Conservation (phyloP, 1,140 invertebrate genomes). For the Onthophagus taurus region DNA sequence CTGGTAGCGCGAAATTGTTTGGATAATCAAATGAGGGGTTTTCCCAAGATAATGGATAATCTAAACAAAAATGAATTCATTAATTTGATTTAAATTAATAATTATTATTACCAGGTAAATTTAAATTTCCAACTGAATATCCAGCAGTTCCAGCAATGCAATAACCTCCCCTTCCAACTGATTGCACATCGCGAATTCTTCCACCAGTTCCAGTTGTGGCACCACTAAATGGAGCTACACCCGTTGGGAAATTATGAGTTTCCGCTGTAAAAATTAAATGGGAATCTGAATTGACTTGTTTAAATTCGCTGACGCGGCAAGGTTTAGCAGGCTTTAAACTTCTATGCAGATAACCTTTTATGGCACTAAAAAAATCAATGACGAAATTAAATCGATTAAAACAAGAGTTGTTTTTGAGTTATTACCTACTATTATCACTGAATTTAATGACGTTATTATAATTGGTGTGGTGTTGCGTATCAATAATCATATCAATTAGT, state of each 20-base stretch:
- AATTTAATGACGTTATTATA: constrained; percentile 96
- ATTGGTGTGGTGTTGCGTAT: constrained; percentile 79
- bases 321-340: constrained; percentile 51
- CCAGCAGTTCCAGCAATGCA: constrained; percentile 94
- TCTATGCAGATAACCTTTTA: constrained; percentile 68
- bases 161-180: constrained; percentile 81
- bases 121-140: constrained; percentile 88
- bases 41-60: constrained; percentile 85
- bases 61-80: constrained; percentile 27
- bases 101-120: constrained; percentile 65
- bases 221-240: constrained; percentile 86
- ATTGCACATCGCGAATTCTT: constrained; percentile 88
- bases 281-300: constrained; percentile 47
- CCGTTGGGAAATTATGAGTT: constrained; percentile 98
- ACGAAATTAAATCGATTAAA: background rate
- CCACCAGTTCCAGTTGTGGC: constrained; percentile 96
- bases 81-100: background rate
- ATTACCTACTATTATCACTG: constrained; percentile 88
- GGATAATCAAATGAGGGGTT: constrained; percentile 67
- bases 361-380: constrained; percentile 56
- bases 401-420: constrained; percentile 1
- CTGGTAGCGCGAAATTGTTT: constrained; percentile 77
- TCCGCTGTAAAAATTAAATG: constrained; percentile 98
- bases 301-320: constrained; percentile 55
- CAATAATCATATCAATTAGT: constrained; percentile 86